A percentile compares a stretch with the other conserved stretches of the same genome.
phyloP scores from a whole-genome alignment of 2,113 vertebrate species.

The Clupea harengus region DNA sequence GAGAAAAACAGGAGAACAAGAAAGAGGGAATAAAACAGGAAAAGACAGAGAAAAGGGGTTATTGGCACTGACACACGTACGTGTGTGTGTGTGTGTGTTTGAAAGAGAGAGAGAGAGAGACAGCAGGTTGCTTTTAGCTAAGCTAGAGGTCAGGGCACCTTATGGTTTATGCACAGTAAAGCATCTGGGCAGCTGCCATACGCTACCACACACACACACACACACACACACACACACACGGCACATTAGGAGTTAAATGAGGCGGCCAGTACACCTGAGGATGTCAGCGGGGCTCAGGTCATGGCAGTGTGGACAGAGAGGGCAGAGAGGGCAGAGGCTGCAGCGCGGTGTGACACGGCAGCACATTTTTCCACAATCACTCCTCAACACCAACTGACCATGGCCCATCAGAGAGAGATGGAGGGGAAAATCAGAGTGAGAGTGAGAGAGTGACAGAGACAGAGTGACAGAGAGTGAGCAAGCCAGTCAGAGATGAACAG shows the following conservation, averaged over 20 bases:
- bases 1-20: background rate
- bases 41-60: background rate
- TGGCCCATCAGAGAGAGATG: constrained; percentile 6
- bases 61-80: background rate
- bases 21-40: background rate
- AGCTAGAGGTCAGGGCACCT: constrained; percentile 1
- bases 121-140: background rate
- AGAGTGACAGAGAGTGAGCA: background rate
- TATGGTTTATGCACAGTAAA: constrained; percentile 5
- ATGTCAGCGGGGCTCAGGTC: background rate
- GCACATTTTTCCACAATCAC: constrained; percentile 2
- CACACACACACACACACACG: background rate
- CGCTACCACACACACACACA: background rate
- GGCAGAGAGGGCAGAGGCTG: too few relatives aligned
- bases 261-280: background rate
- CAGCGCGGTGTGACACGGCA: background rate
- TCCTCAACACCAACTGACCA: background rate
- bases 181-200: background rate
- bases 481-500: constrained; percentile 11
- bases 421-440: background rate
- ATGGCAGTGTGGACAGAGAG: background rate
- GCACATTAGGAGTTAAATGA: constrained; percentile 13
- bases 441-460: constrained; percentile 25
- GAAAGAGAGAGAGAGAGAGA: background rate
- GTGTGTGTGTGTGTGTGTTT: background rate